These are phyloP conservation scores for Macrostomum lignano DNA, from an alignment of 1,140 invertebrate genomes.

Conservation along the genomic window DNA sequence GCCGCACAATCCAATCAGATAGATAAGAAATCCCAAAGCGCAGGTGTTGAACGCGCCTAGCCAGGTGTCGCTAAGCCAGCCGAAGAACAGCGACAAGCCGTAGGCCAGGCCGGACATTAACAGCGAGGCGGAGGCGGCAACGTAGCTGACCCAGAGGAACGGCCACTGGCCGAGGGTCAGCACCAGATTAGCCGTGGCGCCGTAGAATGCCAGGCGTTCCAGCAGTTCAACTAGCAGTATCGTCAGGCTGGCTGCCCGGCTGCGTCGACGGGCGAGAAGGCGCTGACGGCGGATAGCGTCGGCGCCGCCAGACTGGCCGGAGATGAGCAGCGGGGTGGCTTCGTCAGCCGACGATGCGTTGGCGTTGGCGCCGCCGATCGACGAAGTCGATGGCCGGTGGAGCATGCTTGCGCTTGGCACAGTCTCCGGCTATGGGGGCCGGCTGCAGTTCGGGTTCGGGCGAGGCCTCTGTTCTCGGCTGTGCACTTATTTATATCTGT, in stretches of 20 bases:
- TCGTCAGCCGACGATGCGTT: too few relatives aligned
- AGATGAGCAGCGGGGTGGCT: too few relatives aligned
- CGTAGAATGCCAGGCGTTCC: constrained; percentile 32
- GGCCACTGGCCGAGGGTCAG: constrained; percentile 29
- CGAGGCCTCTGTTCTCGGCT: too few relatives aligned
- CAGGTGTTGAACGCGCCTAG: constrained; percentile 28
- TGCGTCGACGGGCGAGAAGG: too few relatives aligned
- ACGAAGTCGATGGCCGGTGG: too few relatives aligned
- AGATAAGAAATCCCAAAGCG: constrained; percentile 23
- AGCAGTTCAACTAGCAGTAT: constrained; percentile 25
- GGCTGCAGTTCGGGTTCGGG: too few relatives aligned
- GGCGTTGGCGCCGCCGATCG: too few relatives aligned
- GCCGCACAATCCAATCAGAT: constrained; percentile 24
- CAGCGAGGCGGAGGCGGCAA: constrained; percentile 26
- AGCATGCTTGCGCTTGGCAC: too few relatives aligned
- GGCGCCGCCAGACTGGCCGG: too few relatives aligned
- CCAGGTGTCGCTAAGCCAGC: constrained; percentile 28
- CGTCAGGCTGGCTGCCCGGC: constrained; percentile 12
- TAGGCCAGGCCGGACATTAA: constrained; percentile 28
- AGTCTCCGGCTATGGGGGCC: too few relatives aligned
- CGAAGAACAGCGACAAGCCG: constrained; percentile 28
- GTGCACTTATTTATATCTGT: too few relatives aligned
- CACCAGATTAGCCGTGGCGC: constrained; percentile 30
- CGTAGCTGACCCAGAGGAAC: constrained; percentile 25
- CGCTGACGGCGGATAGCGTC: too few relatives aligned